phyloP scores from a whole-genome alignment of 1,140 invertebrate species.

The Zaprionus tsacasi region DNA sequence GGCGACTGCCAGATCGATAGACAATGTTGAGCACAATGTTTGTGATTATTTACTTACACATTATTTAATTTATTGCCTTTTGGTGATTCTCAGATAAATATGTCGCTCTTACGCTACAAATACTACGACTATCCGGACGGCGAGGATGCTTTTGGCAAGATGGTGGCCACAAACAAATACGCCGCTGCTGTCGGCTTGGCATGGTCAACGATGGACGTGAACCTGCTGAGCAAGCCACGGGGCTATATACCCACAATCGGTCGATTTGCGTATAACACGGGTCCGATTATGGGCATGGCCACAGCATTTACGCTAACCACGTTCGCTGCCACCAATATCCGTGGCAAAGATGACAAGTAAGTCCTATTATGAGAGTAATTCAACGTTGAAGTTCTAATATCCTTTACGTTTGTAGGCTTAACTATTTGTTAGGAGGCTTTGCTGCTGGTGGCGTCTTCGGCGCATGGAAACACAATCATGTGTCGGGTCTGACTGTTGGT shows the following conservation, averaged over 20 bases:
- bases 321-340: slow-evolving; percentile 86
- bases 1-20: neutral
- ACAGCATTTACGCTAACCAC: slow-evolving; percentile 87
- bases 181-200: slow-evolving; percentile 85
- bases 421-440: slow-evolving; percentile 87
- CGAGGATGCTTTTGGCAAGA: slow-evolving; percentile 87
- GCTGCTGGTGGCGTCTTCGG: slow-evolving; percentile 86
- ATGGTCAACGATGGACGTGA: slow-evolving; percentile 85
- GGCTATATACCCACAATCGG: slow-evolving; percentile 85
- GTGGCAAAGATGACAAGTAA: slow-evolving; percentile 88
- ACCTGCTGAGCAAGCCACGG: slow-evolving; percentile 86
- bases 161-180: slow-evolving; percentile 87
- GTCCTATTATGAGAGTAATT: slow-evolving; percentile 10
- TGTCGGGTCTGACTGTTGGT: slow-evolving; percentile 66
- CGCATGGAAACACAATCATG: slow-evolving; percentile 84
- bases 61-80: neutral
- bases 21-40: neutral
- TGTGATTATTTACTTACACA: slow-evolving; percentile 23
- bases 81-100: slow-evolving; percentile 49
- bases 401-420: slow-evolving; percentile 76
- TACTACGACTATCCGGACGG: slow-evolving; percentile 91
- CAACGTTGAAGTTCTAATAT: neutral
- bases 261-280: slow-evolving; percentile 85
- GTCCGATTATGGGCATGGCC: slow-evolving; percentile 87
- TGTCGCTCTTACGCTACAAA: slow-evolving; percentile 77